Conservation (phyloP, 2,113 vertebrate genomes). For the Catagonus wagneri region DNA sequence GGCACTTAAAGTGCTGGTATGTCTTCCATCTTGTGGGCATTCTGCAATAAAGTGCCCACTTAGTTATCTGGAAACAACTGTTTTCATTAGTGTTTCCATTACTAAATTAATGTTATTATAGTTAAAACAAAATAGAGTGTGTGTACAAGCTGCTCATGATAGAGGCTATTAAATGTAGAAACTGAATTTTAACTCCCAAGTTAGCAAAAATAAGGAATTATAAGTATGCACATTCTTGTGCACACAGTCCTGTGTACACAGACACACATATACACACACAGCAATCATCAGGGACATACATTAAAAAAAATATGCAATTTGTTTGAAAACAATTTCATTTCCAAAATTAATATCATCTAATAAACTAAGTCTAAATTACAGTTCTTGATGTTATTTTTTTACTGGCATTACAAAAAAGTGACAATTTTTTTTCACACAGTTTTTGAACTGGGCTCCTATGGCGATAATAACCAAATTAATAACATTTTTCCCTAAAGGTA, state of each 20-base stretch:
- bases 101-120: not conserved
- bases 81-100: not conserved
- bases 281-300: not conserved
- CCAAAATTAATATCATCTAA: not conserved
- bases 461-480: not conserved
- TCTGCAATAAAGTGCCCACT: not conserved
- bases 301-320: not conserved
- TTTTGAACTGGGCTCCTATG: not conserved
- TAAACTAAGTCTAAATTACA: not conserved
- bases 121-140: not conserved
- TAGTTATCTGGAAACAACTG: not conserved
- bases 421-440: not conserved
- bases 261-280: not conserved
- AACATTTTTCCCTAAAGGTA: not conserved
- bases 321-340: not conserved
- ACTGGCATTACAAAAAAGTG: not conserved
- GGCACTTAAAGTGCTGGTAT: not conserved
- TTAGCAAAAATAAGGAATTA: not conserved
- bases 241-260: not conserved
- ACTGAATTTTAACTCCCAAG: not conserved
- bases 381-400: not conserved
- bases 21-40: not conserved
- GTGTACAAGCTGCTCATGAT: not conserved
- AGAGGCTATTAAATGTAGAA: not conserved
- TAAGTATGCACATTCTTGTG: not conserved